Conservation (phyloP, 1,140 invertebrate species). For the Heliconius himera region DNA sequence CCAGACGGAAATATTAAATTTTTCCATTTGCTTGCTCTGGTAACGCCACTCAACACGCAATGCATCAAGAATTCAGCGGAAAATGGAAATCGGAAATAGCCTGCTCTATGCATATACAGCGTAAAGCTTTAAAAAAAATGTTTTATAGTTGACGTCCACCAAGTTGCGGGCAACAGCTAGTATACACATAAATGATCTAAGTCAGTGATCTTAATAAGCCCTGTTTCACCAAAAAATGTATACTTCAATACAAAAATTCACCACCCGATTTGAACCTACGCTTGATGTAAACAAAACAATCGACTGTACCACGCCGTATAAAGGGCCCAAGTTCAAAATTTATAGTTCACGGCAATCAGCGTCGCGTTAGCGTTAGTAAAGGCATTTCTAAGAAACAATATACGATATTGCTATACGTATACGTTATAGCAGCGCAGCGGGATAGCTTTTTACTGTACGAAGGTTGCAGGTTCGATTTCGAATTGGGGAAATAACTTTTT, state of each 20-base stretch:
- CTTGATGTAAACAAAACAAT: not conserved
- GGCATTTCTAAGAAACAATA: slow-evolving; percentile 28
- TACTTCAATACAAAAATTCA: not conserved
- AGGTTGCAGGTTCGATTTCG: not conserved
- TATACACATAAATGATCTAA: too few species aligned
- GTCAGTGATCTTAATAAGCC: too few species aligned
- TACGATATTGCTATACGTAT: not conserved
- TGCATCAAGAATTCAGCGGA: too few species aligned
- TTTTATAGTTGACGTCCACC: too few species aligned
- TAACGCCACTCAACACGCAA: too few species aligned
- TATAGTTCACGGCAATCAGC: slow-evolving; percentile 54
- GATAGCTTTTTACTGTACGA: not conserved
- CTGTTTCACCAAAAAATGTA: too few species aligned
- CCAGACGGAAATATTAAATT: too few species aligned
- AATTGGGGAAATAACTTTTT: not conserved
- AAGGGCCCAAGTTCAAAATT: slow-evolving; percentile 30
- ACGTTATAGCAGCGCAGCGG: not conserved
- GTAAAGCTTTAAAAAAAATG: too few species aligned
- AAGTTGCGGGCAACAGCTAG: too few species aligned
- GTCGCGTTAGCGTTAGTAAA: slow-evolving; percentile 19
- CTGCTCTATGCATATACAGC: too few species aligned
- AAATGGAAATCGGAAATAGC: too few species aligned
- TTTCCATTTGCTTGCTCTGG: too few species aligned
- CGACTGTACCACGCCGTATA: not conserved
- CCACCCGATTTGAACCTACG: not conserved